Evolutionary conservation across 2,113 vertebrate genomes (phyloP).

Genomic region (Isichthys henryi): DNA sequence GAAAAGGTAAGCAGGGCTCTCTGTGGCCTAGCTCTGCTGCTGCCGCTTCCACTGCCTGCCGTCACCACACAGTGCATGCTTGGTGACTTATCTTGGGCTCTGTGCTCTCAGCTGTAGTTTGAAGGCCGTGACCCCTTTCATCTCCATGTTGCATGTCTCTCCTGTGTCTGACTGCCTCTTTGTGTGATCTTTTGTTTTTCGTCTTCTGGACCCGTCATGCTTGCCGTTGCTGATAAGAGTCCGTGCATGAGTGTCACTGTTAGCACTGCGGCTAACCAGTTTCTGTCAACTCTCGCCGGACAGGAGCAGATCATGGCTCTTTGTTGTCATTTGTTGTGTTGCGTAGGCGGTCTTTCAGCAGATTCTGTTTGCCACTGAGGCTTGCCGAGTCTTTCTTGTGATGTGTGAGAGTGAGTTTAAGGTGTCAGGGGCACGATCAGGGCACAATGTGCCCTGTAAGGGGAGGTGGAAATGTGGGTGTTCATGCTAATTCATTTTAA

Average conservation of each 20-base stretch:
- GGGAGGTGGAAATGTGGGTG: not conserved
- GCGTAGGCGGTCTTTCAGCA: not conserved
- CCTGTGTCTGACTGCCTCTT: not conserved
- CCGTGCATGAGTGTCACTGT: not conserved
- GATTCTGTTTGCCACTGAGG: not conserved
- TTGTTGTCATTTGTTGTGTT: too few relatives aligned
- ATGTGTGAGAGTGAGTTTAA: too few relatives aligned
- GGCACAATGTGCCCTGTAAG: not conserved
- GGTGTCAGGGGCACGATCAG: not conserved
- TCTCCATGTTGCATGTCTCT: slow-evolving; percentile 18
- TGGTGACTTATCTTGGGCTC: not conserved
- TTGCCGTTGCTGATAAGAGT: not conserved
- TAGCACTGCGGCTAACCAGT: not conserved
- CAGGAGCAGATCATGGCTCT: not conserved
- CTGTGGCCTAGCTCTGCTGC: slow-evolving; percentile 32
- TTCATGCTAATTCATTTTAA: not conserved
- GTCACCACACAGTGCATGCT: slow-evolving; percentile 15
- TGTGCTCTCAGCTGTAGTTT: not conserved
- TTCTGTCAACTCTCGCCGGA: not conserved
- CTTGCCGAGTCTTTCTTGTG: not conserved
- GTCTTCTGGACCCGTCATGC: not conserved
- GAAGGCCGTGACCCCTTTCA: not conserved
- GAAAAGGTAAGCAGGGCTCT: slow-evolving; percentile 64
- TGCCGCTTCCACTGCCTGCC: slow-evolving; percentile 20
- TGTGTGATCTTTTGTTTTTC: not conserved